A percentile compares a stretch with the other conserved stretches of the same genome.
These are phyloP conservation scores for Barbus barbus DNA, from an alignment of 2,113 vertebrate species.

Conservation along the genomic window DNA sequence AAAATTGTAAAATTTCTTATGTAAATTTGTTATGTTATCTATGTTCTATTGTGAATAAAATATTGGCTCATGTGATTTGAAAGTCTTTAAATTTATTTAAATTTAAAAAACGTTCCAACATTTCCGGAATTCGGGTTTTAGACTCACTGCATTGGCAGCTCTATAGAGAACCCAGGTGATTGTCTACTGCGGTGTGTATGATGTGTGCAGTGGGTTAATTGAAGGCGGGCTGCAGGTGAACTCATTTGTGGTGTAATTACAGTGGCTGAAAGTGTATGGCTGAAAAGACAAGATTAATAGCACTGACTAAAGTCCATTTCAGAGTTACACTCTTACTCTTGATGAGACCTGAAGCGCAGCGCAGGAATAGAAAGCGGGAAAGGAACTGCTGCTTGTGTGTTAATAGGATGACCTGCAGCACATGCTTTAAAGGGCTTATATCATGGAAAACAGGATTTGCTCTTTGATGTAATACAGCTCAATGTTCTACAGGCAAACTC, in stretches of 20 bases:
- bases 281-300: conserved; percentile 45
- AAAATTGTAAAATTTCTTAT: no score
- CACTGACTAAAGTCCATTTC: conserved; percentile 44
- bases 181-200: background rate
- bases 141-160: background rate
- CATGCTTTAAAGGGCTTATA: background rate
- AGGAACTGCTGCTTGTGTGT: conserved; percentile 6
- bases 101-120: no score
- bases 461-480: no score
- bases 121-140: no score
- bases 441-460: background rate
- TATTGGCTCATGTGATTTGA: no score
- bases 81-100: no score
- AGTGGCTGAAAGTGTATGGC: conserved; percentile 11
- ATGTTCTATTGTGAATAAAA: no score
- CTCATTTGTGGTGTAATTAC: conserved; percentile 45
- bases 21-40: no score
- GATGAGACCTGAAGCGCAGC: conserved; percentile 24
- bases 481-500: background rate
- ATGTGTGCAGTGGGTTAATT: conserved; percentile 42
- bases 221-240: conserved; percentile 14
- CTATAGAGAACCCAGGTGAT: conserved; percentile 15
- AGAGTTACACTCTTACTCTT: conserved; percentile 15
- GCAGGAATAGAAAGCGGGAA: background rate
- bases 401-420: conserved; percentile 19